Base-by-base conservation (phyloP, 2,113 vertebrate species). In the Malurus alboscapulatus region DNA sequence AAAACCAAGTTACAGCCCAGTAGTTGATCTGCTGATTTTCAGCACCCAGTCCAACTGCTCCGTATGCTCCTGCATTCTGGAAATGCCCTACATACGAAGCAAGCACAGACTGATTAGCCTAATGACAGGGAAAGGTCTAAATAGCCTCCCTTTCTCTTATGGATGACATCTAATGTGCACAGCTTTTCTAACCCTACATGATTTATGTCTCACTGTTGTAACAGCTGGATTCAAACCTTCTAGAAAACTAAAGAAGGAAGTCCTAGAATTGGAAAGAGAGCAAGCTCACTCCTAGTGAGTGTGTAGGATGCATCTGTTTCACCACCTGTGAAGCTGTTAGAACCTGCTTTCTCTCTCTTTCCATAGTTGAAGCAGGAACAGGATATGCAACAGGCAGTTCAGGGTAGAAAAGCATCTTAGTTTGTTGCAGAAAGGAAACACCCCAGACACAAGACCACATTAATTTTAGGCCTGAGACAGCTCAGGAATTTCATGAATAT, bases 1-100 rank as follows among this genome's bases (percentile, higher is more conserved):
- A 58, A 98, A 92, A 98, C 97, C 34, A 99, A 98, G 98, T 98
- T 50, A 62, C 8, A 75, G 36, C 59, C 59, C 34, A 58, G 1
- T 10, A 36, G 21, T 22, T 57, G 26, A 63, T 8, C 17, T 48
- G 19, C 27, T 76, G 62, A 53, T n/a, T 38, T 71, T 51, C 50
- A 73, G 47, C 32, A 53, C 25, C 19, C 72, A 27, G 11, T 20
- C 22, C 18, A 51, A 26, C 5, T 42, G 10, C 18, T 73, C 45
- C 38, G 47, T 54, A 9, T 27, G n/a, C 17, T 76, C 25, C 68
- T 73, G 30, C 21, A 22, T 21, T 47, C 61, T 67, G 57, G 32
- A 77, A 79, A 76, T 10, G 19, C 20, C 24, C 44, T 50, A 15
- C 44, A 54, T 18, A 21, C 0, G 36, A 72, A 74, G 20, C 61